These are phyloP conservation scores for Cryptophagus acutangulus DNA, from an alignment of 2,888 invertebrate species.

Conservation along the genomic window DNA sequence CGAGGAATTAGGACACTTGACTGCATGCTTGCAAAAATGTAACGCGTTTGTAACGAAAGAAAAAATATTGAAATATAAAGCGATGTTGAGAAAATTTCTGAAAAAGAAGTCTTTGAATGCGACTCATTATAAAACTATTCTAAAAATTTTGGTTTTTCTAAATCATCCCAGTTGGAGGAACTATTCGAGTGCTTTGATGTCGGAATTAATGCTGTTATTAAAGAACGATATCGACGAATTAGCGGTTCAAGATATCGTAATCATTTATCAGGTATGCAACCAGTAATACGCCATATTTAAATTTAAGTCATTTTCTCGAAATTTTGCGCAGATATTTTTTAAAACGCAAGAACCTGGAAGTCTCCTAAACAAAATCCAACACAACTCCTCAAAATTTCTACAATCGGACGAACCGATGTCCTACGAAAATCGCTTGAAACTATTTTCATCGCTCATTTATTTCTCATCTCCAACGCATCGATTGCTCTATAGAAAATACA, in stretches of 20 bases:
- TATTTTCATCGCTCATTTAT: conserved; percentile 47
- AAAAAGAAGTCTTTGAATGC: conserved; percentile 34
- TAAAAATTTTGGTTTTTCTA: conserved; percentile 44
- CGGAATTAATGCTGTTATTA: conserved; percentile 43
- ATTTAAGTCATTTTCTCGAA: conserved; percentile 1
- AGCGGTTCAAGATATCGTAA: conserved; percentile 44
- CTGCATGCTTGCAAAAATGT: conserved; percentile 49
- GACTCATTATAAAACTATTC: conserved; percentile 24
- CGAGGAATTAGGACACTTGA: conserved; percentile 47
- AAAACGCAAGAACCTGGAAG: conserved; percentile 52
- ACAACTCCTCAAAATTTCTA: conserved; percentile 43
- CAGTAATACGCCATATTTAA: not conserved
- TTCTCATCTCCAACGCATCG: conserved; percentile 48
- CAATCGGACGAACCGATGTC: conserved; percentile 35
- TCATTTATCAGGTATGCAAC: conserved; percentile 38
- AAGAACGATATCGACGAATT: conserved; percentile 42
- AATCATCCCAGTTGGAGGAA: conserved; percentile 50
- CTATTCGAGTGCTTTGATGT: conserved; percentile 39
- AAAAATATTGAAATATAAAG: conserved; percentile 43
- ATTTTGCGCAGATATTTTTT: conserved; percentile 44
- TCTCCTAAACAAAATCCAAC: conserved; percentile 45
- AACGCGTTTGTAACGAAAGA: conserved; percentile 43
- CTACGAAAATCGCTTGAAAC: conserved; percentile 37
- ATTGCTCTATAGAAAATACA: conserved; percentile 42
- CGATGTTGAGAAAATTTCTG: conserved; percentile 41